Conservation (phyloP, 2,797 vertebrate species). For the Clarias fuscus region DNA sequence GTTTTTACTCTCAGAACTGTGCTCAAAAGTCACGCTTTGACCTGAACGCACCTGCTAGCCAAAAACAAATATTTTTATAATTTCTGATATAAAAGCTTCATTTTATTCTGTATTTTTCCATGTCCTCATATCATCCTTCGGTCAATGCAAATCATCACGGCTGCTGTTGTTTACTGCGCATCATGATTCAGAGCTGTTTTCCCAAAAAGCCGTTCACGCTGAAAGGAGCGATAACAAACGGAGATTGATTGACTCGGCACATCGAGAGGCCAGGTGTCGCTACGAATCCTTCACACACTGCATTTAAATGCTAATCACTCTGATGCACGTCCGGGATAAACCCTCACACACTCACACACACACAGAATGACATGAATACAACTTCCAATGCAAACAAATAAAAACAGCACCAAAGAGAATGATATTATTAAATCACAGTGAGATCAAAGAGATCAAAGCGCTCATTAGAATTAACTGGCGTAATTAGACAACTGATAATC, state of each 20-base stretch:
- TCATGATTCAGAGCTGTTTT: conserved; percentile 45
- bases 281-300: conserved; percentile 54
- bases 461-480: not conserved
- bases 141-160: not conserved
- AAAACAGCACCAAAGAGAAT: not conserved
- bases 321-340: conserved; percentile 40
- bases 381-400: not conserved
- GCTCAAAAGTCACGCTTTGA: too few relatives aligned
- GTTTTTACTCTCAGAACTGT: too few relatives aligned
- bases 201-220: conserved; percentile 52
- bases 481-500: not conserved
- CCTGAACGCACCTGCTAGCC: not conserved
- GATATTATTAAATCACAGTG: not conserved
- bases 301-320: conserved; percentile 58
- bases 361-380: not conserved
- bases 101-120: not conserved
- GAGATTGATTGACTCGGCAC: conserved; percentile 60
- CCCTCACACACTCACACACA: conserved; percentile 13
- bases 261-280: conserved; percentile 56
- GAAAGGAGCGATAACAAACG: conserved; percentile 60
- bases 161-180: conserved; percentile 49
- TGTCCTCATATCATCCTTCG: conserved; percentile 1
- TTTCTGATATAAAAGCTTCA: not conserved
- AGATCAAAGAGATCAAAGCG: not conserved
- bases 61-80: not conserved